A percentile compares a stretch with the other conserved stretches of the same genome.
phyloP scores from a whole-genome alignment of 1,140 invertebrate genomes.

The Eriocheir sinensis region DNA sequence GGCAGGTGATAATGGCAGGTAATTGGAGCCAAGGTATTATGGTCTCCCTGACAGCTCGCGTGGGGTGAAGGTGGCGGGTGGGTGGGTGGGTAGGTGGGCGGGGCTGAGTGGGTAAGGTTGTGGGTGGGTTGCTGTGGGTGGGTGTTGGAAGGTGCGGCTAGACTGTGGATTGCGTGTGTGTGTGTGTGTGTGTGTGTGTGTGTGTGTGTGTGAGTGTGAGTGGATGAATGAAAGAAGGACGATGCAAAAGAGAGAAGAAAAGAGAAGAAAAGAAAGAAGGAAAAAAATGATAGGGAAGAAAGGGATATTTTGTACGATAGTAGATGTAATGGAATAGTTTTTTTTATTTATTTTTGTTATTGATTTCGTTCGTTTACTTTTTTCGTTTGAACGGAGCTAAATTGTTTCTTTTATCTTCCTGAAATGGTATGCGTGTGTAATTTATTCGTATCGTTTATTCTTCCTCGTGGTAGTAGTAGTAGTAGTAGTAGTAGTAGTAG shows the following conservation, averaged over 20 bases:
- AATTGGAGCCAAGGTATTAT: conserved; percentile 5
- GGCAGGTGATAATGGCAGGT: background rate
- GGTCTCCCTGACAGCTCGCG: background rate
- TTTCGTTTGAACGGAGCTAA: too few relatives aligned
- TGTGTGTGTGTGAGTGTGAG: too few relatives aligned
- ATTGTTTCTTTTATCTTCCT: too few relatives aligned
- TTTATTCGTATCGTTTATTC: background rate
- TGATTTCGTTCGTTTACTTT: too few relatives aligned
- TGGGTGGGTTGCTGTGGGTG: background rate
- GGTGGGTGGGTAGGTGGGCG: background rate
- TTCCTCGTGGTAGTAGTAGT: background rate
- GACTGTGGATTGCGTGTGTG: too few relatives aligned
- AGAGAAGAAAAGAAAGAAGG: background rate
- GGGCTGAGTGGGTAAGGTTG: too few relatives aligned
- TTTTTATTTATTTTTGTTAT: too few relatives aligned
- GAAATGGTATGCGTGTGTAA: too few relatives aligned
- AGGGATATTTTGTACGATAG: too few relatives aligned
- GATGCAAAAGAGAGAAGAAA: background rate
- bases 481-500: background rate
- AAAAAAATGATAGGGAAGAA: too few relatives aligned
- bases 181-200: background rate
- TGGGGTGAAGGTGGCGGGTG: background rate
- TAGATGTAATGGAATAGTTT: too few relatives aligned
- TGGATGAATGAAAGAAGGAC: background rate
- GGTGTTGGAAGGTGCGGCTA: background rate